A percentile compares a stretch with the other conserved stretches of the same genome.
Evolutionary conservation across 2,888 invertebrate genomes (phyloP).

Genomic region (Crepidodera aurea): DNA sequence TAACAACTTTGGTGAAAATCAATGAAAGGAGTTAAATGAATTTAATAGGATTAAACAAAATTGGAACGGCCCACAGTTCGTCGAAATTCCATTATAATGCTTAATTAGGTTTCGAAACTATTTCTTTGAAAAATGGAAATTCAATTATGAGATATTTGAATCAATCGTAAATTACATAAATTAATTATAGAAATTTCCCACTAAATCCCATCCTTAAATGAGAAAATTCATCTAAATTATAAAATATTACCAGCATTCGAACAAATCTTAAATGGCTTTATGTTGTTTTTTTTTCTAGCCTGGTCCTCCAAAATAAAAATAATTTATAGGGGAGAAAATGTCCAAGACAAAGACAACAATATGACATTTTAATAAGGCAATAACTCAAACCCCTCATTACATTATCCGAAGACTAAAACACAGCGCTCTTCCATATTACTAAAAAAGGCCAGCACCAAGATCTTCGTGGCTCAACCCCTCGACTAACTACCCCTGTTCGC

Average conservation of each 20-base stretch:
- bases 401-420: slow-evolving; percentile 56
- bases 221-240: too few relatives aligned
- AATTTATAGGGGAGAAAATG: slow-evolving; percentile 28
- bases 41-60: slow-evolving; percentile 36
- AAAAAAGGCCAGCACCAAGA: slow-evolving; percentile 48
- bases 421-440: slow-evolving; percentile 54
- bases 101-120: slow-evolving; percentile 35
- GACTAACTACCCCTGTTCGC: slow-evolving; percentile 53
- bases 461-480: slow-evolving; percentile 44
- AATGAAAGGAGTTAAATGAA: slow-evolving; percentile 37
- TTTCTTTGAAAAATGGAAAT: slow-evolving; percentile 29
- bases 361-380: slow-evolving; percentile 56
- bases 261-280: background rate
- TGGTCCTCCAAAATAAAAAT: slow-evolving; percentile 27
- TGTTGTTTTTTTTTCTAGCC: background rate
- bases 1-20: slow-evolving; percentile 28
- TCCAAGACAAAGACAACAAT: slow-evolving; percentile 40
- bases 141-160: slow-evolving; percentile 18
- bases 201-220: too few relatives aligned
- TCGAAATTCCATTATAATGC: slow-evolving; percentile 34
- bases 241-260: too few relatives aligned
- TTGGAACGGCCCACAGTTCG: slow-evolving; percentile 34
- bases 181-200: too few relatives aligned
- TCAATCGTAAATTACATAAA: too few relatives aligned
- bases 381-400: slow-evolving; percentile 58